phyloP scores from a whole-genome alignment of 2,113 vertebrate genomes.

The Otolemur garnettii region DNA sequence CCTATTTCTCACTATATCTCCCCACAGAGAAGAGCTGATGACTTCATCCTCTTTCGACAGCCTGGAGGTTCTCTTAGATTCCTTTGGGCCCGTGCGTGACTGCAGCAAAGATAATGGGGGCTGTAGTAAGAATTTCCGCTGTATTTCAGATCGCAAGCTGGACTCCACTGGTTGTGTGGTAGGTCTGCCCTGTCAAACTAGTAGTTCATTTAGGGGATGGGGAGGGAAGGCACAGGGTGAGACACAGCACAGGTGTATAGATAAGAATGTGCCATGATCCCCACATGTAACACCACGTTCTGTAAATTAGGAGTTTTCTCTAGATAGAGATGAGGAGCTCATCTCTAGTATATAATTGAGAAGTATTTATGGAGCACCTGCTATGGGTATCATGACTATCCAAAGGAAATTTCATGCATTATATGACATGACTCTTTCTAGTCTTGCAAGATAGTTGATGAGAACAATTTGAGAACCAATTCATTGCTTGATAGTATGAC shows the following conservation, averaged over 20 bases:
- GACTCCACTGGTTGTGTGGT: slow-evolving; percentile 98
- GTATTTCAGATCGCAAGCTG: slow-evolving; percentile 97
- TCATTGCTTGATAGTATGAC: not conserved
- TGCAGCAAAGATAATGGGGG: slow-evolving; percentile 97
- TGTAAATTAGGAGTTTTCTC: not conserved
- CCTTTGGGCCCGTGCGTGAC: slow-evolving; percentile 97
- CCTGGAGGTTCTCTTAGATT: slow-evolving; percentile 97
- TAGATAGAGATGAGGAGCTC: not conserved
- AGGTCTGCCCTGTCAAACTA: slow-evolving; percentile 75
- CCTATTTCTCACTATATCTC: not conserved
- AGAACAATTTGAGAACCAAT: not conserved
- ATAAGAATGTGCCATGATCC: not conserved
- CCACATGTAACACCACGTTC: not conserved
- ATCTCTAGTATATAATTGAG: not conserved
- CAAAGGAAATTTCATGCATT: not conserved
- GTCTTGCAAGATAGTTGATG: not conserved
- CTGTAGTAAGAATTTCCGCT: slow-evolving; percentile 98
- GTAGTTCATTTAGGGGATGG: not conserved
- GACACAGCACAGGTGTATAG: accelerated
- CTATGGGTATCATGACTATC: no score
- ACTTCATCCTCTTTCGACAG: slow-evolving; percentile 99
- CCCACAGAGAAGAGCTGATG: slow-evolving; percentile 97
- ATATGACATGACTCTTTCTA: not conserved
- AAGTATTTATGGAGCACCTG: not conserved
- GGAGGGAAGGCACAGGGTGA: not conserved